A percentile compares a stretch with the other conserved stretches of the same genome.
phyloP scores from a whole-genome alignment of 2,113 vertebrate species.

The Osmerus mordax region DNA sequence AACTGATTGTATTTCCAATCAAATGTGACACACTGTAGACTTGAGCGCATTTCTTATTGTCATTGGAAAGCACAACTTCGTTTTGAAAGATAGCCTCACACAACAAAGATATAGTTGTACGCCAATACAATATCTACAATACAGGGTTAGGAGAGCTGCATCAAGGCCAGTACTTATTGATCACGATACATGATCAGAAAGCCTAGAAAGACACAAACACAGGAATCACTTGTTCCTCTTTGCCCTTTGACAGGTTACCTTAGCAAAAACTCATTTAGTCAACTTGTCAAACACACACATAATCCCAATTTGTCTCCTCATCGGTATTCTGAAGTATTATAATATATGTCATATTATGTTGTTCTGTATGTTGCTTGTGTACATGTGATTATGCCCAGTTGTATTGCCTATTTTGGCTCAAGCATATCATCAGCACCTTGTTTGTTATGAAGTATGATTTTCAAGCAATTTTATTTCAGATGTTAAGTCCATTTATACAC shows the following conservation, averaged over 20 bases:
- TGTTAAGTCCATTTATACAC: slow-evolving; percentile 65
- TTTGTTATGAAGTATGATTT: slow-evolving; percentile 65
- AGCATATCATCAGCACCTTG: slow-evolving; percentile 76
- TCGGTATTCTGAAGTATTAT: slow-evolving; percentile 47
- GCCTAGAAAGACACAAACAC: too few species aligned
- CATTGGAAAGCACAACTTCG: not conserved
- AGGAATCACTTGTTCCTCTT: too few species aligned
- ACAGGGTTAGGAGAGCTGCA: too few species aligned
- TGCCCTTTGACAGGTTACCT: not conserved
- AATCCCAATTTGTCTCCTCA: slow-evolving; percentile 27
- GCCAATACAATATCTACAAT: too few species aligned
- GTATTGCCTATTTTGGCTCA: slow-evolving; percentile 62
- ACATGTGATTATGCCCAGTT: slow-evolving; percentile 63
- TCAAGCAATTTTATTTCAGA: slow-evolving; percentile 67
- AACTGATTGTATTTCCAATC: not conserved
- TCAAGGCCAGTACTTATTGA: too few species aligned
- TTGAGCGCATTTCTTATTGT: not conserved
- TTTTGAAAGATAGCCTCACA: too few species aligned
- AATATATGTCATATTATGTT: slow-evolving; percentile 54
- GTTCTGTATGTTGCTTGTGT: slow-evolving; percentile 64
- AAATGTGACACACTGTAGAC: not conserved
- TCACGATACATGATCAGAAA: too few species aligned
- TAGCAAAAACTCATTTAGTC: slow-evolving; percentile 13
- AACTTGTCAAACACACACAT: not conserved
- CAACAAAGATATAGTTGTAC: too few species aligned